Base-by-base conservation (phyloP, 37 sponge, comb jelly and placozoan genomes). In the Tethya wilhelma region DNA sequence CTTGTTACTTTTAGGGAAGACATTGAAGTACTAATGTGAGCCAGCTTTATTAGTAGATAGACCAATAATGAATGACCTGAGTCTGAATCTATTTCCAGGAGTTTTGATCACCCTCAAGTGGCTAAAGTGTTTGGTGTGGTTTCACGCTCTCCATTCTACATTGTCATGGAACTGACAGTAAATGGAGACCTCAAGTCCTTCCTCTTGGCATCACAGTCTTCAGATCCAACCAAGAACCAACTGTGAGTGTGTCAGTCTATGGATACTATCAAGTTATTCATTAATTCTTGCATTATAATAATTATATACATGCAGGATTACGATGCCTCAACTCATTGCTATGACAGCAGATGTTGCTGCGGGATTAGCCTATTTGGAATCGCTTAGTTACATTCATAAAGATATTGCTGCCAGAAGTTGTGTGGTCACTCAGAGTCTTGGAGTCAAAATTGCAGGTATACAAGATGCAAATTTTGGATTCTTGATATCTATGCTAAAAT, bases 141-240 rank as follows among this genome's bases (percentile, higher is more conserved):
- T 0, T 84, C 91, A 26, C 73, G 63, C 25, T 38, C 72, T 0
- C 95, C 95, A 5, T 94, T 87, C 55, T 90, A 90, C 59, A 56
- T 77, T 43, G 77, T 87, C 8, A 20, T 84, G 26, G 95, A 94
- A 74, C 75, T 94, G 30, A 81, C 95, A 17, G 66, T 90, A 20
- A 94, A 94, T 59, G 95, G 95, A 41, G 95, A 90, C 70, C 75
- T 94, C 41, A 94, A 94, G 57, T 73, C 91, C 17, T 94, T 94
- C 75, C 82, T 94, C 19, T 14, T 81, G 2, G 38, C 83, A 31
- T 63, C 87, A 32, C 66, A 64, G 19, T 29, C 57, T 25, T 39
- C 75, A 9, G 58, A 6, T 19, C 20, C 23, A 29, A 70, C 36
- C 25, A 70, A 30, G 71, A 70, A 41, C 30, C n/a, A 9, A 7